These are phyloP conservation scores for Idaea dimidiata DNA, from an alignment of 2,888 invertebrate species.

Conservation along the genomic window DNA sequence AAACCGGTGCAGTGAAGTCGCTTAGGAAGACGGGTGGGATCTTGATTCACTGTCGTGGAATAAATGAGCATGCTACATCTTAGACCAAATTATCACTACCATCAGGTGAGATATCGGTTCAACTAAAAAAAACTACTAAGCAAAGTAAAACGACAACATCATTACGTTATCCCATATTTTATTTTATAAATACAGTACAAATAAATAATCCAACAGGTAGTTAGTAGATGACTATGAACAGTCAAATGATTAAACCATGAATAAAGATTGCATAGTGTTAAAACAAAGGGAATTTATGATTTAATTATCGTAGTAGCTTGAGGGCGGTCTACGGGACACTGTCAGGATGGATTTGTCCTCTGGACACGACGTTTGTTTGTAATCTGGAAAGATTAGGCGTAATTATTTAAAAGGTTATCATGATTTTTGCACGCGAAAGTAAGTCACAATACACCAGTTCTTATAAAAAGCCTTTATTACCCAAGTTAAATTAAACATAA, in stretches of 20 bases:
- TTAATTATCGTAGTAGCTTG: slow-evolving; percentile 65
- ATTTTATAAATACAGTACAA: slow-evolving; percentile 3
- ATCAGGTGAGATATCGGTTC: too few relatives aligned
- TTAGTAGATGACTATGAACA: not conserved
- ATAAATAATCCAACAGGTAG: not conserved
- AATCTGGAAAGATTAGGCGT: slow-evolving; percentile 54
- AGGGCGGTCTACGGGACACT: slow-evolving; percentile 68
- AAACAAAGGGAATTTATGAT: slow-evolving; percentile 11
- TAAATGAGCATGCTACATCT: too few relatives aligned
- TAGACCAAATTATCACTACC: too few relatives aligned
- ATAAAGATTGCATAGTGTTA: not conserved
- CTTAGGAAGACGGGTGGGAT: too few relatives aligned
- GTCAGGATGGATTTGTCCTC: slow-evolving; percentile 65
- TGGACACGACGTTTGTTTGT: slow-evolving; percentile 67
- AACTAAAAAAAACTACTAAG: not conserved
- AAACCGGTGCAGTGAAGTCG: too few relatives aligned
- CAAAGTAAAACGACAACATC: not conserved
- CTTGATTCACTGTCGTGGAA: too few relatives aligned
- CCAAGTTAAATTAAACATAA: too few relatives aligned
- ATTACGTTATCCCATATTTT: slow-evolving; percentile 2
- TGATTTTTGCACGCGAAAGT: not conserved
- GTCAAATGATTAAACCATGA: not conserved
- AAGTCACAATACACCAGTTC: slow-evolving; percentile 10
- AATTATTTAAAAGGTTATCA: not conserved
- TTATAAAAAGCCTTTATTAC: too few relatives aligned